Base-by-base conservation (phyloP, 2,797 vertebrate species). In the Pseudochaenichthys georgianus region DNA sequence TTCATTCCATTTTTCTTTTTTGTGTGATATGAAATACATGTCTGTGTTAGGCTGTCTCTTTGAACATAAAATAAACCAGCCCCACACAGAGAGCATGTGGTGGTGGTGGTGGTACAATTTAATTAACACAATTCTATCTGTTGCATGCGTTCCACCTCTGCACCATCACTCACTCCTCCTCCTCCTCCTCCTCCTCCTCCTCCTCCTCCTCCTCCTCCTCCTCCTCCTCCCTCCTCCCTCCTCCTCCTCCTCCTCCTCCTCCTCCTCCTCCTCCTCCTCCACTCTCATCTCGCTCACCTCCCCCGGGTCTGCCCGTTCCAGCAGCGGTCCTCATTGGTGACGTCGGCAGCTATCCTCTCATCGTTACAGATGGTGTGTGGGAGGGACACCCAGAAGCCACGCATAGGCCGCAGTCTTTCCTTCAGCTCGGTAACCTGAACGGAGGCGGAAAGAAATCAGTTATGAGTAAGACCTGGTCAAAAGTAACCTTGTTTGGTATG, bases 241-340 rank as follows among this genome's bases (percentile, higher is more conserved):
- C 74, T 62, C 64, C 62, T 68, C 42, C 28, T 28, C 3, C 74
- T 62, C 64, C 62, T 68, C 42, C 28, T 28, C 3, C 74, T 62
- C 64, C 62, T 68, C 42, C 28, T 28, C 3, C 62, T 68, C 42
- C 28, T 28, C 3, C 28, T 28, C 60, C 55, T 62, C 58, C 53
- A 42, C 73, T 78, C 67, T 71, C 71, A 75, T 88, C 84, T 74
- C 9, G n/a, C 94, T 92, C 87, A 96, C 96, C 96, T 95, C 90
- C 96, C 96, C 63, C 95, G 93, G 45, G 92, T 95, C 81, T 96
- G 95, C 67, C 97, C 96, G 0, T 97, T 98, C 96, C 97, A 98
- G 94, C 97, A 97, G 64, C 92, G 93, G 9, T 96, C 95, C 75
- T 97, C 95, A 55, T 96, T 95, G 19, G 95, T 95, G 88, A 96